Evolutionary conservation across 2,113 vertebrate genomes (phyloP).

Genomic region (Cephalophus harveyi): DNA sequence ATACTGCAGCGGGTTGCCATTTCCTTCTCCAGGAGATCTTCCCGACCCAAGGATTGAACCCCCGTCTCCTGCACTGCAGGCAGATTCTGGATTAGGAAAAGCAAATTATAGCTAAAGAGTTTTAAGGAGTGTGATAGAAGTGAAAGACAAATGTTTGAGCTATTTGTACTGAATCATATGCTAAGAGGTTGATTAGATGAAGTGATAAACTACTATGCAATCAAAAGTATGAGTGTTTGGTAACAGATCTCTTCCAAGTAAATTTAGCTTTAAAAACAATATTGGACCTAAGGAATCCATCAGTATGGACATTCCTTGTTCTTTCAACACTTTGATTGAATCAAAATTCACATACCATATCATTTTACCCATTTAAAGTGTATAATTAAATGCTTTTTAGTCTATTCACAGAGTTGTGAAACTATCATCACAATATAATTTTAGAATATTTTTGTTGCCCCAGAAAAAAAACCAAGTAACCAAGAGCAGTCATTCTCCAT

Average conservation of each 20-base stretch:
- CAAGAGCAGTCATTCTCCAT: not conserved
- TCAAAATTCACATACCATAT: not conserved
- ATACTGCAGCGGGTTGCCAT: not conserved
- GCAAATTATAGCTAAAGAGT: not conserved
- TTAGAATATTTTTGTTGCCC: not conserved
- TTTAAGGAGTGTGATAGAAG: not conserved
- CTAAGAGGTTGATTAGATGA: not conserved
- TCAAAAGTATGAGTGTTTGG: not conserved
- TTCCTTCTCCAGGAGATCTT: not conserved
- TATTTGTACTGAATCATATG: not conserved
- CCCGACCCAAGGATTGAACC: not conserved
- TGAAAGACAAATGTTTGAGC: not conserved
- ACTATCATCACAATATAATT: not conserved
- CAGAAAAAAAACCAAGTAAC: not conserved
- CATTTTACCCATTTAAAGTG: not conserved
- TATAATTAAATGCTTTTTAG: not conserved
- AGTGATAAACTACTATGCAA: not conserved
- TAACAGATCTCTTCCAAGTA: not conserved
- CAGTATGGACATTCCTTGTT: not conserved
- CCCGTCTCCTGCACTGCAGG: not conserved
- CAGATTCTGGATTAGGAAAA: not conserved
- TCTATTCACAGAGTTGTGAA: not conserved
- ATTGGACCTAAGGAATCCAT: not conserved
- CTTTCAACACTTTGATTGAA: not conserved
- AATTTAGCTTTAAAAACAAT: constrained; percentile 4